phyloP scores from a whole-genome alignment of 2,888 invertebrate genomes.

The Hirtodrosophila cameraria region DNA sequence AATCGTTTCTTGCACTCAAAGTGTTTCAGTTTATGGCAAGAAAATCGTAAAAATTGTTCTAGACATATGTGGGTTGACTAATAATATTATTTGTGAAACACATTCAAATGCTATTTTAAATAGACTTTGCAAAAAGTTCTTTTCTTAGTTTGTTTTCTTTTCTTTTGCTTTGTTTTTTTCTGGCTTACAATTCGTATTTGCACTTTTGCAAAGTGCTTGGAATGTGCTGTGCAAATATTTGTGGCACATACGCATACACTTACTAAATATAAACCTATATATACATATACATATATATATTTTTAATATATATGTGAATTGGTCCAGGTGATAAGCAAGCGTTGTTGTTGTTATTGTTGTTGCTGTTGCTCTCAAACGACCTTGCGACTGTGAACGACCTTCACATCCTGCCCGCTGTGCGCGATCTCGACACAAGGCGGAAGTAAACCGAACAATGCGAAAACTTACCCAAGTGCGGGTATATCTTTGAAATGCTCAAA shows the following conservation, averaged over 20 bases:
- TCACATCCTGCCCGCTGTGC: conserved; percentile 59
- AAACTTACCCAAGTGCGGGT: conserved; percentile 27
- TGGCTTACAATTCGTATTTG: conserved; percentile 57
- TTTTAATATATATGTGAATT: conserved; percentile 21
- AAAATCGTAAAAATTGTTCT: too few species aligned
- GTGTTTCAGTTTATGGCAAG: too few species aligned
- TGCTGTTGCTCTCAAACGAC: conserved; percentile 32
- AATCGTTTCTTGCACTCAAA: too few species aligned
- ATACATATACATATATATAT: conserved; percentile 6
- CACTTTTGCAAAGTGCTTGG: conserved; percentile 65
- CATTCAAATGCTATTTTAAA: too few species aligned
- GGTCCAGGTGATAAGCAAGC: conserved; percentile 54
- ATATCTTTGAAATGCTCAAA: too few species aligned
- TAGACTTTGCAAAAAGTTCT: not conserved
- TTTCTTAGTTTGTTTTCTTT: not conserved
- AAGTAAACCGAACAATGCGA: conserved; percentile 48
- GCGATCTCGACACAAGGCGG: conserved; percentile 25
- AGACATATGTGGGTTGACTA: too few species aligned
- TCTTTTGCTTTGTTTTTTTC: conserved; percentile 2
- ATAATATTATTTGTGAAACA: too few species aligned
- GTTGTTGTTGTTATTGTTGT: not conserved
- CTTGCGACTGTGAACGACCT: conserved; percentile 67
- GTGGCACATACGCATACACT: conserved; percentile 37
- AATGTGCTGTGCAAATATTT: conserved; percentile 73
- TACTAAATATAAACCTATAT: conserved; percentile 1